These are phyloP conservation scores for Cisticola juncidis DNA, from an alignment of 2,113 vertebrate genomes.

Conservation along the genomic window DNA sequence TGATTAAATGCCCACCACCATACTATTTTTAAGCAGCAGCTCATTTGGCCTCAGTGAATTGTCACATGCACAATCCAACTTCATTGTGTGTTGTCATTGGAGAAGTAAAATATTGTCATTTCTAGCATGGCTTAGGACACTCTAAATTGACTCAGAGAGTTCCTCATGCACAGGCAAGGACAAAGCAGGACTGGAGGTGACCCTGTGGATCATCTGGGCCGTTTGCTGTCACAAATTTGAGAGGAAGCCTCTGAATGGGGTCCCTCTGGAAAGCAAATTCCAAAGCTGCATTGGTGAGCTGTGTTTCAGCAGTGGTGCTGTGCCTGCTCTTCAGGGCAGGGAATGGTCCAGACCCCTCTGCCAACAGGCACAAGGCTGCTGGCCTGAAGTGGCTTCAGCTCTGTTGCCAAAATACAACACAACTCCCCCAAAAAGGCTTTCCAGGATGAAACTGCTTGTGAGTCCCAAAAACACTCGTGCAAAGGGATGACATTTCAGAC, in stretches of 20 bases:
- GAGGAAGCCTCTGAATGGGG: no score
- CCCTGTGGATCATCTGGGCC: neutral
- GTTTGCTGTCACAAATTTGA: neutral
- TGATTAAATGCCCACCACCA: neutral
- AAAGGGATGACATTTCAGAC: neutral
- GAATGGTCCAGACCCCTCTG: neutral
- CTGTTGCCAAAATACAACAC: neutral
- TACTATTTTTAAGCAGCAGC: constrained; percentile 5
- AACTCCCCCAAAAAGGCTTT: neutral
- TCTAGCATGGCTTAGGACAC: neutral
- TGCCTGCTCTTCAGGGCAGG: neutral
- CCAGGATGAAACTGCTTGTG: neutral
- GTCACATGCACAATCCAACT: neutral
- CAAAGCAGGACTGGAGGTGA: neutral
- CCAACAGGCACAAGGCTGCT: neutral
- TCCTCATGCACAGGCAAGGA: neutral
- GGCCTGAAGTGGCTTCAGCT: neutral
- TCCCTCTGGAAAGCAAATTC: no score
- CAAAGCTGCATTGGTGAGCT: neutral
- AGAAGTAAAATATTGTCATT: constrained; percentile 7
- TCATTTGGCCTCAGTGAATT: constrained; percentile 2
- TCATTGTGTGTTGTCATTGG: neutral
- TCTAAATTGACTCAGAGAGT: neutral
- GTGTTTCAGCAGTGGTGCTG: neutral
- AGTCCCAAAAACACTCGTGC: neutral